These are phyloP conservation scores for Caenorhabditis uteleia DNA, from an alignment of 2,888 invertebrate species.

Conservation along the genomic window DNA sequence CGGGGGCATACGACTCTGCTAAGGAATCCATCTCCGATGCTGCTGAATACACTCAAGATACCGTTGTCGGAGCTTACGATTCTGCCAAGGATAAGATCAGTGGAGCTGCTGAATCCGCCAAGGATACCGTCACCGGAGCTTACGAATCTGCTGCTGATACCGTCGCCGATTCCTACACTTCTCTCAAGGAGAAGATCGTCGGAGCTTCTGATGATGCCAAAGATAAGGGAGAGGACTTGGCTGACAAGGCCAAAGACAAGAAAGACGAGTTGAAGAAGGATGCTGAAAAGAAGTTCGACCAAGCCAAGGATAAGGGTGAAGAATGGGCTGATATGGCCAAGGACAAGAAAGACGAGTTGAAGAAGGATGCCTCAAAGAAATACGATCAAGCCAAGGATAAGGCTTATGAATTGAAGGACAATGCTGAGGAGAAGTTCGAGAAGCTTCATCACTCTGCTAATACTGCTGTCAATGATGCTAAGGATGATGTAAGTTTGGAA, in stretches of 20 bases:
- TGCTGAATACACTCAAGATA: neutral
- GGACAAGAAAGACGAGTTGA: neutral
- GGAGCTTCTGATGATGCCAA: neutral
- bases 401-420: constrained; percentile 17
- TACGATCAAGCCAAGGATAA: neutral
- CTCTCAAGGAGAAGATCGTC: neutral
- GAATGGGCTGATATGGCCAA: neutral
- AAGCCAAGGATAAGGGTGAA: neutral
- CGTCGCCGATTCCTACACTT: neutral
- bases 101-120: neutral
- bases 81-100: neutral
- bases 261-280: constrained; percentile 20
- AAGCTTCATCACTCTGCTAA: constrained; percentile 13
- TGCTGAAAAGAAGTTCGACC: constrained; percentile 19
- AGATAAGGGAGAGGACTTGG: neutral
- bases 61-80: neutral
- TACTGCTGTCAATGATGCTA: constrained; percentile 12
- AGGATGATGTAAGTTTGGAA: constrained; percentile 1
- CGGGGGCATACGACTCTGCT: neutral
- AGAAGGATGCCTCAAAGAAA: neutral
- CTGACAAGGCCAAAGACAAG: neutral
- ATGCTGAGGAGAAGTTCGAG: constrained; percentile 29
- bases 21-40: no score
- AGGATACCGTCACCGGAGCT: neutral
- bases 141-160: neutral